A percentile compares a stretch with the other conserved stretches of the same genome.
Conservation (phyloP, 2,113 vertebrate genomes). For the Sinocyclocheilus grahami region DNA sequence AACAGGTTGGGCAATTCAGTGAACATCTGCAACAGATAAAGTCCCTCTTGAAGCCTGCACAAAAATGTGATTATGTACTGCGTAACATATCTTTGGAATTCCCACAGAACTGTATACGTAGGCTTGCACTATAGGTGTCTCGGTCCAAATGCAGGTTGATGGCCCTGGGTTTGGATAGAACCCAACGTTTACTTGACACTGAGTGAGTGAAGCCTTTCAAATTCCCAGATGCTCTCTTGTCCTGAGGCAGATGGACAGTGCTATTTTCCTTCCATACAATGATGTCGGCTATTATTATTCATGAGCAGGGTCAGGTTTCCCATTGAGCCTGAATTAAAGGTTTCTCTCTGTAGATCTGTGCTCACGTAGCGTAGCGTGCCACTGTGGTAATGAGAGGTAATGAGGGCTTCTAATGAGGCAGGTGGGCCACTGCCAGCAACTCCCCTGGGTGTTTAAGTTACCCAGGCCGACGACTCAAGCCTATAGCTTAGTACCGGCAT, state of each 20-base stretch:
- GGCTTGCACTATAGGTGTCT: neutral
- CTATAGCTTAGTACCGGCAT: neutral
- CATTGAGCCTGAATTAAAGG: slow-evolving; percentile 81
- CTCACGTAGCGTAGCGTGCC: slow-evolving; percentile 61
- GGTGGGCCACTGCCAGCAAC: slow-evolving; percentile 49
- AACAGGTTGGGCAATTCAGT: neutral
- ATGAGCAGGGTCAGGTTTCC: slow-evolving; percentile 80
- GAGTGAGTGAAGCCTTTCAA: slow-evolving; percentile 42
- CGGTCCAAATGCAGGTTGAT: neutral
- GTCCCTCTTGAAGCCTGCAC: no score
- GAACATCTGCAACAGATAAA: slow-evolving; percentile 52
- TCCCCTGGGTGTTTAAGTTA: slow-evolving; percentile 44
- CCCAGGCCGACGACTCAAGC: neutral
- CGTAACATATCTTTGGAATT: neutral
- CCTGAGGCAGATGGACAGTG: slow-evolving; percentile 74
- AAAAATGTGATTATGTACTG: neutral
- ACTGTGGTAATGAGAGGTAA: slow-evolving; percentile 59
- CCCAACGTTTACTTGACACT: slow-evolving; percentile 41
- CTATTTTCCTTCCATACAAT: slow-evolving; percentile 74
- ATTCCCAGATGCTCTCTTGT: slow-evolving; percentile 48
- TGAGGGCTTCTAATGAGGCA: slow-evolving; percentile 58
- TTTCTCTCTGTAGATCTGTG: slow-evolving; percentile 70
- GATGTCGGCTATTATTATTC: slow-evolving; percentile 82
- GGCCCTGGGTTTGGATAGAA: slow-evolving; percentile 45
- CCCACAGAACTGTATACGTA: neutral